Base-by-base conservation (phyloP, 2,888 invertebrate genomes). In the Ecliptopera silaceata region DNA sequence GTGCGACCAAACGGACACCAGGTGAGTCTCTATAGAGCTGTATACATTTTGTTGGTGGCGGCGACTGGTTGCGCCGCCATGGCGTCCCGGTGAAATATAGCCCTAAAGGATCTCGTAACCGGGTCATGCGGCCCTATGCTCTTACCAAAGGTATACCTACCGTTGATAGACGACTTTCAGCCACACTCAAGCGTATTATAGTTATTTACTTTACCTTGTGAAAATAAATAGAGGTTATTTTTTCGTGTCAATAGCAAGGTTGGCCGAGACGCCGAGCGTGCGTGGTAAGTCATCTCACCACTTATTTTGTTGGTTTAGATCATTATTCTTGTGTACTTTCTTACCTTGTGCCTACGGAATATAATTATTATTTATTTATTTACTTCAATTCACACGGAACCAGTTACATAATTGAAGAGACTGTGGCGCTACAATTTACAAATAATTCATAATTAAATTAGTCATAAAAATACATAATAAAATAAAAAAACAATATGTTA, bases 141-240 rank as follows among this genome's bases (percentile, higher is more conserved):
- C 22, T 69, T 68, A 63, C 70, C 77, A 74, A 65, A 36, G 36
- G 36, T 36, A 75, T 75, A 71, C 66, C 56, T 75, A 71, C 66
- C 56, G 55, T 66, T 80, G 77, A 80, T 75, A 63, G 72, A 80
- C 76, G 70, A 63, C 67, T 68, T 65, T 47, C 65, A 63, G 66
- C 64, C 61, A 59, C 59, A 34, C 34, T 53, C 22, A 53, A 5
- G 12, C 41, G 22, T 41, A 22, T 20, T 41, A 36, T 36, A 36
- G 15, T 36, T 36, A 36, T 17, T 17, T 51, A 36, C 26, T 17
- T 51, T 51, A 41, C 46, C 26, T 34, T 26, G 22, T 31, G 54
- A 51, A 60, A 54, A 51, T 49, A 54, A 54, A 51, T 49, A 51
- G 29, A 46, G 47, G 50, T 34, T 54, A 53, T 58, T 38, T 45